Evolutionary conservation across 2,888 invertebrate genomes (phyloP).

Genomic region (Hecatera dysodea): DNA sequence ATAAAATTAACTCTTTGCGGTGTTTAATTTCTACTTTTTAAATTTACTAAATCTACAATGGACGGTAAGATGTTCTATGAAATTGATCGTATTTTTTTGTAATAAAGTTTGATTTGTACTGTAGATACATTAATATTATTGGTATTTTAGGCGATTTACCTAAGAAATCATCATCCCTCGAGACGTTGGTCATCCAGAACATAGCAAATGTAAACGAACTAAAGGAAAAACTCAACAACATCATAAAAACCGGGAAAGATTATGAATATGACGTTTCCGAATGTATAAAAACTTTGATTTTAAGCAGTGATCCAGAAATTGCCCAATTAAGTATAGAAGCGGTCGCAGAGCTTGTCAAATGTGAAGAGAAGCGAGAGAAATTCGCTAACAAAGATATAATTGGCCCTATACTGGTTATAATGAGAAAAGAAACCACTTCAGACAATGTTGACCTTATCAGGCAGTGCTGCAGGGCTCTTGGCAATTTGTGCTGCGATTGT

Average conservation of each 20-base stretch:
- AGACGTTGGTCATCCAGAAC: constrained; percentile 84
- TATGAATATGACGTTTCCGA: constrained; percentile 86
- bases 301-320: constrained; percentile 87
- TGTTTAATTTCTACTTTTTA: constrained; percentile 29
- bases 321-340: constrained; percentile 92
- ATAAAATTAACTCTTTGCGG: constrained; percentile 38
- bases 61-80: constrained; percentile 69
- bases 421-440: constrained; percentile 79
- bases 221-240: constrained; percentile 85
- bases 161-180: constrained; percentile 84
- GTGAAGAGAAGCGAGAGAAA: constrained; percentile 93
- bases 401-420: constrained; percentile 89
- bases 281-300: constrained; percentile 84
- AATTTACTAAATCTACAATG: constrained; percentile 65
- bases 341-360: constrained; percentile 95
- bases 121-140: constrained; percentile 30
- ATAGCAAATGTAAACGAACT: constrained; percentile 84
- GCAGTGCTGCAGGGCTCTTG: constrained; percentile 95
- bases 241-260: constrained; percentile 85
- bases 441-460: constrained; percentile 91
- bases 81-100: constrained; percentile 35
- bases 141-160: constrained; percentile 78
- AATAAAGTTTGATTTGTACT: constrained; percentile 34
- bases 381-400: constrained; percentile 92
- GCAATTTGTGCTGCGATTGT: constrained; percentile 97